Base-by-base conservation (phyloP, 2,113 vertebrate species). In the Oxyruncus cristatus region DNA sequence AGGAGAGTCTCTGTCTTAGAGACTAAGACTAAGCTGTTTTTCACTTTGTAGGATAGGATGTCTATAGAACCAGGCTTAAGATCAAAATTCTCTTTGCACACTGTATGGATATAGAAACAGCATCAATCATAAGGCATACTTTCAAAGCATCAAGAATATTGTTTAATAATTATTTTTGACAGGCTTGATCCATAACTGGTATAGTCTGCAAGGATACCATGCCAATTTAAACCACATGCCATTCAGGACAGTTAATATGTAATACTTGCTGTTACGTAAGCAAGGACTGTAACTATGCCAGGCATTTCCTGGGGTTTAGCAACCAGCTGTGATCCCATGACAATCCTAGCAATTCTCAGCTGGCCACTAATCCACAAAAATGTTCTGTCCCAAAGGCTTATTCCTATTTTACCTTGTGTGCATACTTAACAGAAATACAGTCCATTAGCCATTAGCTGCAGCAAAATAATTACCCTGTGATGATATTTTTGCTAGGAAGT, bases 301-400 rank as follows among this genome's bases (percentile, higher is more conserved):
- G 55, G 88, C 67, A 94, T 96, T 97, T 96, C 95, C 95, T 95
- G 87, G 49, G 46, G 75, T 86, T 96, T 94, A 96, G 72, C 49
- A 91, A 91, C 76, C 94, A 97, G 62, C 95, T 96, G 95, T 88
- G 87, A 92, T 93, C 39, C 74, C 41, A 46, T 88, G 71, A 95
- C 94, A 93, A 73, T 94, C 59, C 77, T 78, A 85, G 22, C 67
- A 92, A 80, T 85, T 85, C 89, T 94, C 75, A 93, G 50, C 90
- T 96, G 92, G 90, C 88, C 42, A 50, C 62, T 95, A 93, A 93
- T 89, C 78, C 59, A 61, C 71, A 91, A 49, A 91, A 93, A 95
- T 89, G 71, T 47, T 88, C 37, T 88, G 74, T 85, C 78, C 81
- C n/a, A 85, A 82, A 83, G 78, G 63, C n/a, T 92, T 93, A 62